Base-by-base conservation (phyloP, 2,797 vertebrate species). In the Pseudochirops cupreus region DNA sequence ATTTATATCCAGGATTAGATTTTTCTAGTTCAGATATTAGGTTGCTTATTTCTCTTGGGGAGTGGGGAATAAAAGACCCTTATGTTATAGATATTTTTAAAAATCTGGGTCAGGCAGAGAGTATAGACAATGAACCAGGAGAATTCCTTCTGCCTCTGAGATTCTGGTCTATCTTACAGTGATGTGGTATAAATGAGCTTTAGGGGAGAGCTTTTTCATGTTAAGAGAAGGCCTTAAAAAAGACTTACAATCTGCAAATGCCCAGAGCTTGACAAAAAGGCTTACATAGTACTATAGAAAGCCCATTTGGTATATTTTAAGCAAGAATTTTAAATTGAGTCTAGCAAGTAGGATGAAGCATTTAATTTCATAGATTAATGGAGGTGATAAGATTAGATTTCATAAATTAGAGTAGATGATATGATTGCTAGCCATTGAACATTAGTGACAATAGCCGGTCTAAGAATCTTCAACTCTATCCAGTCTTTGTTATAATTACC, bases 321-420 rank as follows among this genome's bases (percentile, higher is more conserved):
- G 55, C 91, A 13, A 46, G 46, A 90, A 33, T 21, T 93, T 14
- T 56, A 24, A 93, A 92, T 96, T 94, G 95, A 74, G 24, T 46
- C 95, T 90, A 90, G 57, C 91, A 31, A 82, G 21, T 54, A 95
- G 46, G 50, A 18, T 92, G 92, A 87, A 91, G n/a, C 53, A 0
- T 6, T 82, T 93, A 91, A 18, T 52, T 91, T 94, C 82, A 87
- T 87, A 96, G 96, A 95, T 96, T n/a, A 93, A 94, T 91, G 54
- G 95, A 96, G 54, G 16, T 50, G 91, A 46, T 39, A 52, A 1
- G 5, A 0, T 9, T 82, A 92, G 92, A 18, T 52, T 91, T 94
- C 90, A 87, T 87, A 96, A 96, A 95, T 96, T n/a, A 93, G 95
- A 91, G 54, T 95, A 96, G 54, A 13, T 50, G 91, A 46, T 39